Evolutionary conservation across 2,797 vertebrate species (phyloP).

Genomic region (Hemitrygon akajei): DNA sequence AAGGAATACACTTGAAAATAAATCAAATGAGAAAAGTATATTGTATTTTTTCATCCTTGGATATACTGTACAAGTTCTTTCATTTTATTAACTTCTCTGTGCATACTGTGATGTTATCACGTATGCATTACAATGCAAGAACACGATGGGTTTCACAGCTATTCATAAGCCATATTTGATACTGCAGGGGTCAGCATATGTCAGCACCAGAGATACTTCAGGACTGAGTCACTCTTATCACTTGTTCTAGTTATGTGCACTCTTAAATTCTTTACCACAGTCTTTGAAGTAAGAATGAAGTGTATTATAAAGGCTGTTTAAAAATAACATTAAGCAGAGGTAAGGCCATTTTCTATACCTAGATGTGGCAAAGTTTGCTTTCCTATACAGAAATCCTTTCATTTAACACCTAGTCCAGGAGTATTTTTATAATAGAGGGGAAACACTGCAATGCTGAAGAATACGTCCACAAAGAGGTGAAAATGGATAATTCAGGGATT

Average conservation of each 20-base stretch:
- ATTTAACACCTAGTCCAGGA: neutral
- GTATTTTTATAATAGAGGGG: neutral
- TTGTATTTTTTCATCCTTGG: neutral
- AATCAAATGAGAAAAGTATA: no score
- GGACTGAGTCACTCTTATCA: neutral
- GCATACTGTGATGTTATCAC: neutral
- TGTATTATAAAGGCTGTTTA: neutral
- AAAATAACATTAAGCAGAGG: neutral
- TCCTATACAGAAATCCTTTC: neutral
- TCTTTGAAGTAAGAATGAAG: neutral
- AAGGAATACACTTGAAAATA: no score
- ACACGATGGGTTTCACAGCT: neutral
- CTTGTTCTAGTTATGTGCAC: neutral
- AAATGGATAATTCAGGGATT: neutral
- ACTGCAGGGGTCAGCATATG: no score
- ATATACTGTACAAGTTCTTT: neutral
- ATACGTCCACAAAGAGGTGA: conserved; percentile 4
- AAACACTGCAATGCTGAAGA: neutral
- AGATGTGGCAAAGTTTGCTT: neutral
- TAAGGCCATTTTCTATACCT: neutral
- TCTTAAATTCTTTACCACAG: neutral
- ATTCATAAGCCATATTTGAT: no score
- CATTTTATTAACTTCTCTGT: neutral
- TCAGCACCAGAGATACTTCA: neutral
- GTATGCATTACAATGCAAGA: neutral